Evolutionary conservation across 2,113 vertebrate species (phyloP).

Genomic region (Strix uralensis): DNA sequence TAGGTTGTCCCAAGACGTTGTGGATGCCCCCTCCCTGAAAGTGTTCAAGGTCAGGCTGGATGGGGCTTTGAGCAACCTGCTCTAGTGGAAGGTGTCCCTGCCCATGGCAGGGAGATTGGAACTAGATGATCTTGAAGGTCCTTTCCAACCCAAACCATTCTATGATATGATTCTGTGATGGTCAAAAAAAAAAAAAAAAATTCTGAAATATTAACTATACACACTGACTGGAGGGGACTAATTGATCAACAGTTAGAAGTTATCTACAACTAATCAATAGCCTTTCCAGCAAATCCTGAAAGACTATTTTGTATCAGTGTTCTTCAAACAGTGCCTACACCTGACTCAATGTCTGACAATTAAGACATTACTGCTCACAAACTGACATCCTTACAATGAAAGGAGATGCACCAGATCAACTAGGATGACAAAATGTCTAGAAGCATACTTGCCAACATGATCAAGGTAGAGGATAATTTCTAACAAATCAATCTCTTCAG

Average conservation of each 20-base stretch:
- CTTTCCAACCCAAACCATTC: no score
- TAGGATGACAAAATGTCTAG: not conserved
- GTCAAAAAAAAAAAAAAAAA: not conserved
- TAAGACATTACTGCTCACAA: not conserved
- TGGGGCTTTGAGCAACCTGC: no score
- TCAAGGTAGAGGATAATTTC: not conserved
- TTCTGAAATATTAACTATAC: not conserved
- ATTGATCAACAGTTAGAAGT: not conserved
- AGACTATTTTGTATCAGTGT: not conserved
- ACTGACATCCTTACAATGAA: not conserved
- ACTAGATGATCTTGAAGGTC: no score
- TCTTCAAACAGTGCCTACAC: not conserved
- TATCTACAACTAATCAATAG: not conserved
- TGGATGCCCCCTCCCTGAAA: no score
- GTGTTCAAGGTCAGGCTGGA: no score
- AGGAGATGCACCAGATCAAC: not conserved
- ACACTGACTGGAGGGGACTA: not conserved
- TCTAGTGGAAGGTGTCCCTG: no score
- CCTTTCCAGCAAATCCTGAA: not conserved
- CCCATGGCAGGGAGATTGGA: no score
- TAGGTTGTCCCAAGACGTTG: no score
- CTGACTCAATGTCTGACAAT: not conserved
- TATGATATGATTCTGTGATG: no score
- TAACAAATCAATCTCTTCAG: not conserved
- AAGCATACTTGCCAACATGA: not conserved